Evolutionary conservation across 2,113 vertebrate genomes (phyloP).

Genomic region (Chascanopsetta lugubris): DNA sequence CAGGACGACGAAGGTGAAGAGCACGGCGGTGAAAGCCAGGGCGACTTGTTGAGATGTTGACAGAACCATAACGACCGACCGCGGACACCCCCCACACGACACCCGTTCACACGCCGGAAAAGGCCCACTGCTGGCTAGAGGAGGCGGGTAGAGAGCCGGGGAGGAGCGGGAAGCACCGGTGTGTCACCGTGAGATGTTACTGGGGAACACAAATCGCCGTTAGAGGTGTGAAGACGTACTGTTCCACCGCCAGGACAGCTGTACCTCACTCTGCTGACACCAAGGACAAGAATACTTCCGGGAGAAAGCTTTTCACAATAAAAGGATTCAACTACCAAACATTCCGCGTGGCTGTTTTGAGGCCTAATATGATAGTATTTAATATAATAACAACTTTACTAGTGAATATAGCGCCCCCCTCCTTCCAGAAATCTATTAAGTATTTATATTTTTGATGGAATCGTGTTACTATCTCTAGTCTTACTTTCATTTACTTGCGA

Average conservation of each 20-base stretch:
- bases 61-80: too few species aligned
- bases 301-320: slow-evolving; percentile 19
- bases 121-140: not conserved
- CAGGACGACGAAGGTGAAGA: slow-evolving; percentile 79
- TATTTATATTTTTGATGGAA: too few species aligned
- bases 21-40: slow-evolving; percentile 76
- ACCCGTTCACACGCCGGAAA: not conserved
- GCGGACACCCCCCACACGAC: not conserved
- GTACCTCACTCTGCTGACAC: not conserved
- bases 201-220: not conserved
- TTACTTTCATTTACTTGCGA: too few species aligned
- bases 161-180: not conserved
- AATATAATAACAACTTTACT: too few species aligned
- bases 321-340: not conserved
- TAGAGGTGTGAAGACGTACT: not conserved
- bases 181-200: not conserved
- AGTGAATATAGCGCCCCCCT: too few species aligned
- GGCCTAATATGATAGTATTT: too few species aligned
- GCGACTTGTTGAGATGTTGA: slow-evolving; percentile 78
- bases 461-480: too few species aligned
- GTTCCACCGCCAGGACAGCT: not conserved
- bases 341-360: too few species aligned
- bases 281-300: slow-evolving; percentile 18
- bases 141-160: accelerated
- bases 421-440: too few species aligned